Base-by-base conservation (phyloP, 2,113 vertebrate species). In the Pionites leucogaster region DNA sequence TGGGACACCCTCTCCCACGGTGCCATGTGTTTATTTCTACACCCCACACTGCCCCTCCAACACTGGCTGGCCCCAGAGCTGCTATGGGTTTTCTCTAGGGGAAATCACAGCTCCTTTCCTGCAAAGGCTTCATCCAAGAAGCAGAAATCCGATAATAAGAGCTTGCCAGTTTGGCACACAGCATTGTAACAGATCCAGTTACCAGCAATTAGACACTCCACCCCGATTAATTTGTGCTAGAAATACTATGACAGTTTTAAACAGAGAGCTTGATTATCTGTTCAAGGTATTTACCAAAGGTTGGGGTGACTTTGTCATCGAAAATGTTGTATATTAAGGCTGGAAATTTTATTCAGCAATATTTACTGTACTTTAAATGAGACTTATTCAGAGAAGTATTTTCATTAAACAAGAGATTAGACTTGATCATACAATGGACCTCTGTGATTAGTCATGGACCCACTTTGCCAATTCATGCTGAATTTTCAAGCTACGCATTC, bases 131-230 rank as follows among this genome's bases (percentile, higher is more conserved):
- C 49, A 75, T 71, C 65, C 0, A 1, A 78, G 75, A 91, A 78
- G 62, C 72, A 93, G 69, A 78, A 86, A 64, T 81, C 42, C 1
- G 16, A 67, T 78, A 91, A 89, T 50, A 71, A 75, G 69, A 81
- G 81, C 81, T 85, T 71, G 80, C 80, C 83, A 79, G 65, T 78
- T 92, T 92, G 93, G 96, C 94, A 92, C 57, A 31, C 31, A 75
- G 71, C 35, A 35, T 42, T 75, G 81, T 91, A 91, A 82, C 76
- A 89, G 92, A 92, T 96, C 93, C 86, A 95, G 94, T 95, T 95
- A 95, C 86, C 74, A 91, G 91, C 95, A 96, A 96, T 97, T 96
- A 96, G 86, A 93, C 83, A 41, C 94, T 93, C 95, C 96, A 90
- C 94, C 94, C 95, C 13, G 3, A 95, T 92, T 91, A 95, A 93